Base-by-base conservation (phyloP, 1,140 invertebrate genomes). In the Eubasilissa regina region DNA sequence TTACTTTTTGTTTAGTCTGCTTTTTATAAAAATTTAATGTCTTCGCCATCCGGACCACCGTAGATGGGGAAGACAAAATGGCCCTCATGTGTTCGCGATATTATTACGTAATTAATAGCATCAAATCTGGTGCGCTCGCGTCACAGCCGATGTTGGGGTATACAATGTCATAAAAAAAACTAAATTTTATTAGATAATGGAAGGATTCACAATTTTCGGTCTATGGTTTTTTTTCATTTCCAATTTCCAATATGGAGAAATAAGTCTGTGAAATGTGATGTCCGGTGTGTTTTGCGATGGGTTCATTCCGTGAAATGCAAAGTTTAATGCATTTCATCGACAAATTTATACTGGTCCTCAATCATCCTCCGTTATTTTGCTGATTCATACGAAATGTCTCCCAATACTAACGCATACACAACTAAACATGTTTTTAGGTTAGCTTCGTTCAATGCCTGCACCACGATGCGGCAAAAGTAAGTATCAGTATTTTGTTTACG, bases 271-370 rank as follows among this genome's bases (percentile, higher is more conserved):
- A 48, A 72, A 72, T 72, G 68, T 72, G 68, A 72, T 53, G 74
- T 72, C 48, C 45, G 48, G 74, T 75, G 56, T 75, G 56, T 75
- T 75, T 75, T 77, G 62, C 62, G 75, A 77, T 77, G 75, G 75
- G 21, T 77, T 77, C 75, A 60, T 77, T 47, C 56, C 75, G 58
- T 77, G 47, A 60, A 77, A 66, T 68, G 58, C 58, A 77, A 64
- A 66, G 44, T 64, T 66, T 77, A 77, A 68, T 53, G 47, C 62
- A 77, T 77, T 77, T 77, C 56, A 62, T 68, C 62, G 62, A 77
- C 44, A 58, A 64, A 62, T 44, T 64, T 25, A 64, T 66, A 51
- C 62, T 48, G 75, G 44, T 68, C 45, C 15, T 53, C 35, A 51
- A 68, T 66, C 62, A 64, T 64, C 45, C 60, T 53, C 75, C 60